A percentile compares a stretch with the other conserved stretches of the same genome.
These are phyloP conservation scores for Orthosia incerta DNA, from an alignment of 2,888 invertebrate genomes.

Conservation along the genomic window DNA sequence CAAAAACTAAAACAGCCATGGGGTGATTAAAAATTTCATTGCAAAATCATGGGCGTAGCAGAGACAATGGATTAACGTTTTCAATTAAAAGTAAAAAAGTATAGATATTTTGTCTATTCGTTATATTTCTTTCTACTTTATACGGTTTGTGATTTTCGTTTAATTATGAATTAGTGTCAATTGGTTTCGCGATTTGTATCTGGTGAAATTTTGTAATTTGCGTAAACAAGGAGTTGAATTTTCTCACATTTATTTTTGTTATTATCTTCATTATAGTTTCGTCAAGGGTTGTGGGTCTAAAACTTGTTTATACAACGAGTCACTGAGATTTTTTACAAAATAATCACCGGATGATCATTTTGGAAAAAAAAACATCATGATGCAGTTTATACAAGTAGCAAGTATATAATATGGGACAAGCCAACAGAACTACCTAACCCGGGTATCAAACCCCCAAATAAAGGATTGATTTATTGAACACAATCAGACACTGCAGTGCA, in stretches of 20 bases:
- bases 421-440: no score
- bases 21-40: slow-evolving; percentile 65
- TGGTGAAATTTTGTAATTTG: slow-evolving; percentile 46
- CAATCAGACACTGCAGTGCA: no score
- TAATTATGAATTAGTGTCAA: slow-evolving; percentile 64
- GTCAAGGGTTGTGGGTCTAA: slow-evolving; percentile 2
- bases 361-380: no score
- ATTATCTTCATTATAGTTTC: slow-evolving; percentile 18
- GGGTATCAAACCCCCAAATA: no score
- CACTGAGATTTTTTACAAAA: not conserved
- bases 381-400: no score
- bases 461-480: no score
- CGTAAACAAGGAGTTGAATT: slow-evolving; percentile 44
- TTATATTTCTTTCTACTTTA: slow-evolving; percentile 50
- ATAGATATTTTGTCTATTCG: slow-evolving; percentile 32
- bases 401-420: no score
- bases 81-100: slow-evolving; percentile 49
- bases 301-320: not conserved
- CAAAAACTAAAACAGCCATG: slow-evolving; percentile 55
- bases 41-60: slow-evolving; percentile 65
- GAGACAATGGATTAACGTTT: slow-evolving; percentile 67
- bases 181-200: slow-evolving; percentile 29
- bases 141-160: slow-evolving; percentile 63
- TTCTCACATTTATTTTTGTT: slow-evolving; percentile 36
- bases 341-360: not conserved